A percentile compares a stretch with the other conserved stretches of the same genome.
Conservation (phyloP, 2,888 invertebrate species). For the Ennomos quercinarius region DNA sequence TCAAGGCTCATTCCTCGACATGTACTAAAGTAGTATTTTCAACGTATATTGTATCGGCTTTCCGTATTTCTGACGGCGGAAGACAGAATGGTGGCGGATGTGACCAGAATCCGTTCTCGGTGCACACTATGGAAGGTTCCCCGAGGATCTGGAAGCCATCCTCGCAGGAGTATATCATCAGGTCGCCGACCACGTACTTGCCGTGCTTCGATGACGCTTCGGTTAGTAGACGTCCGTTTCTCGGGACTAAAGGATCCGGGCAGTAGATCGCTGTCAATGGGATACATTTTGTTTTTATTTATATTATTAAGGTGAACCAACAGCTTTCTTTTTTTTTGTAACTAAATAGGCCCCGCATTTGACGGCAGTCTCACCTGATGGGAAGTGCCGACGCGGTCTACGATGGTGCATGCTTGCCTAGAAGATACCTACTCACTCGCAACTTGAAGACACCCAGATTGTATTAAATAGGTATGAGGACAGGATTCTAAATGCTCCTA, state of each 20-base stretch:
- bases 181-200: slow-evolving; percentile 91
- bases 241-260: slow-evolving; percentile 90
- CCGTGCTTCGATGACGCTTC: slow-evolving; percentile 70
- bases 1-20: slow-evolving; percentile 54
- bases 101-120: slow-evolving; percentile 95
- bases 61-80: slow-evolving; percentile 63
- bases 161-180: slow-evolving; percentile 89
- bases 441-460: too few species aligned
- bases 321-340: too few species aligned
- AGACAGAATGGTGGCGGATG: slow-evolving; percentile 93
- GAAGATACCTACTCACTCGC: too few species aligned
- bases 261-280: slow-evolving; percentile 90
- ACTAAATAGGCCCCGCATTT: too few species aligned
- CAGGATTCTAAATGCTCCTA: too few species aligned
- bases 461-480: too few species aligned
- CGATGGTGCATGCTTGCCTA: too few species aligned
- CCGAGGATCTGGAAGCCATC: slow-evolving; percentile 82
- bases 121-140: slow-evolving; percentile 93
- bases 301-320: too few species aligned
- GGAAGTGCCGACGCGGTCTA: too few species aligned
- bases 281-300: too few species aligned
- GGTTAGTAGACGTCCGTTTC: slow-evolving; percentile 87
- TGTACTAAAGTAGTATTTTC: slow-evolving; percentile 75
- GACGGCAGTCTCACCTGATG: too few species aligned
- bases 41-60: slow-evolving; percentile 70